These are phyloP conservation scores for Parauchenoglanis ngamensis DNA, from an alignment of 2,797 vertebrate genomes.

Conservation along the genomic window DNA sequence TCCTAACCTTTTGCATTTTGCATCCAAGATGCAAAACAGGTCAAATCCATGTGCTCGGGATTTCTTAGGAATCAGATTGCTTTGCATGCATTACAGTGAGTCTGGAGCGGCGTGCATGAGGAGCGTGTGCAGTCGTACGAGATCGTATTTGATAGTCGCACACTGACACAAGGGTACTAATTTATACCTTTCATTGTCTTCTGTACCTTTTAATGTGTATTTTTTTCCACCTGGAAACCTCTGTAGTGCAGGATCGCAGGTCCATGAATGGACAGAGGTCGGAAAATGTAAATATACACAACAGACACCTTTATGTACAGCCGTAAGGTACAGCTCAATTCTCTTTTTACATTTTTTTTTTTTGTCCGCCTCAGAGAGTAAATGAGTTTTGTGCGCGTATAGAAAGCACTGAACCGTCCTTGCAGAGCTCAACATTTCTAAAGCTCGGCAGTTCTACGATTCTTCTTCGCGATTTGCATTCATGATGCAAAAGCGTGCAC, in stretches of 20 bases:
- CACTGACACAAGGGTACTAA: not conserved
- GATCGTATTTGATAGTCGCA: not conserved
- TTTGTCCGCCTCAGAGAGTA: not conserved
- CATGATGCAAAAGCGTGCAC: not conserved
- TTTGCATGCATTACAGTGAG: not conserved
- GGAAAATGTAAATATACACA: not conserved
- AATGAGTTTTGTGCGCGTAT: not conserved
- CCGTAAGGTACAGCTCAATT: not conserved
- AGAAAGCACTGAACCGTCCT: not conserved
- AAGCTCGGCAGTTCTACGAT: not conserved
- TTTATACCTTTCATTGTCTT: not conserved
- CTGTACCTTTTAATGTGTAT: not conserved
- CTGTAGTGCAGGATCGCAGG: not conserved
- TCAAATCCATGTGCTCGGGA: not conserved
- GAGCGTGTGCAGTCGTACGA: not conserved
- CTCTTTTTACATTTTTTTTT: not conserved
- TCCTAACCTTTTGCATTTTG: not conserved
- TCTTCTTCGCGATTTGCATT: not conserved
- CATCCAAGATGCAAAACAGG: not conserved
- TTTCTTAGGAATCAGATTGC: not conserved
- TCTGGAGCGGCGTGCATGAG: not conserved
- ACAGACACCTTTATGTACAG: not conserved
- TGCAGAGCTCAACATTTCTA: not conserved
- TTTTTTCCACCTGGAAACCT: not conserved
- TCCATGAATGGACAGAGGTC: not conserved